phyloP scores from a whole-genome alignment of 1,140 invertebrate species.

The Sweltsa coloradensis region DNA sequence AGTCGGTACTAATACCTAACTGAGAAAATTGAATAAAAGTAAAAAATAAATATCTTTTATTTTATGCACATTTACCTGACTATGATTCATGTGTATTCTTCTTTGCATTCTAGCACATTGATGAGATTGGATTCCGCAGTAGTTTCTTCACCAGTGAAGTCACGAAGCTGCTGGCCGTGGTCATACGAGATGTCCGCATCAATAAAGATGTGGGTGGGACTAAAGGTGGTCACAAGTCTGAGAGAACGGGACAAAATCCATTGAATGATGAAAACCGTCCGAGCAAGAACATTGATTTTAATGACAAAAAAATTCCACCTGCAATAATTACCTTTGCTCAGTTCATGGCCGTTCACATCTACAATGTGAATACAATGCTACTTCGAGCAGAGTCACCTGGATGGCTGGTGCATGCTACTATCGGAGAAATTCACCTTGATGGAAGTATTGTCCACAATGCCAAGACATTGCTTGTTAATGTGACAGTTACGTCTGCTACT shows the following conservation, averaged over 20 bases:
- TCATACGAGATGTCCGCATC: conserved; percentile 70
- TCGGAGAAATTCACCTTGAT: conserved; percentile 63
- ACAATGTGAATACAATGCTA: conserved; percentile 64
- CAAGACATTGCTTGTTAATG: conserved; percentile 50
- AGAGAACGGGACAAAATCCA: conserved; percentile 26
- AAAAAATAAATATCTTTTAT: conserved; percentile 8
- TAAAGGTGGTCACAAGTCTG: conserved; percentile 11
- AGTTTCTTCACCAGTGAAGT: conserved; percentile 83
- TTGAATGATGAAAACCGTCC: conserved; percentile 32
- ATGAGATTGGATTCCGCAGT: conserved; percentile 73
- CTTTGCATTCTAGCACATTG: conserved; percentile 54
- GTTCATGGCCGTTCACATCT: conserved; percentile 77
- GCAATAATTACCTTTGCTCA: conserved; percentile 71
- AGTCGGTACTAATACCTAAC: neutral
- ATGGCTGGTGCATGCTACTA: conserved; percentile 62
- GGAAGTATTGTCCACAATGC: conserved; percentile 59
- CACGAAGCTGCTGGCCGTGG: conserved; percentile 73
- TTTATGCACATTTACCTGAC: conserved; percentile 11
- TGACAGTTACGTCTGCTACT: conserved; percentile 18
- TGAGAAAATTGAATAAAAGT: neutral
- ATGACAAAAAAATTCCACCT: conserved; percentile 49
- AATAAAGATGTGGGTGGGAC: conserved; percentile 58
- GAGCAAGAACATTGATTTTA: conserved; percentile 15
- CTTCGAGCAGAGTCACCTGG: conserved; percentile 48
- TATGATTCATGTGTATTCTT: neutral